Evolutionary conservation across 2,797 vertebrate species (phyloP), one percentile per base, ranked within the genome.

Genomic region (Ptychobarbus kaznakovi): DNA sequence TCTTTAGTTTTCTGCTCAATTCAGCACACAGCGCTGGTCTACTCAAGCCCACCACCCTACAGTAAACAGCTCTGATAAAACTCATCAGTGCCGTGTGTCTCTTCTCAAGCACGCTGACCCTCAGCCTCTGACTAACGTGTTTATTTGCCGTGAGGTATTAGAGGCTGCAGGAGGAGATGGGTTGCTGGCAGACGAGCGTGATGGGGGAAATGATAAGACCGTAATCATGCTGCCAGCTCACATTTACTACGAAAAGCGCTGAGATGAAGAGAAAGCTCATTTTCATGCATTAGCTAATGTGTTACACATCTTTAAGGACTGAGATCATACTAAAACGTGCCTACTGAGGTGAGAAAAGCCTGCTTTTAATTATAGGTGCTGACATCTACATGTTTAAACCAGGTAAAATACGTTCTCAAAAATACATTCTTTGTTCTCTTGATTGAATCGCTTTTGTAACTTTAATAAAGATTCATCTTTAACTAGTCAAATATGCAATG

Each of bases 71-170:
- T 49, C 49, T 76, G 35, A 79, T 80, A 49, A 85, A 85, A 69
- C 65, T 38, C 46, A 81, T 75, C 66, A 68, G 51, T 11, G n/a
- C 77, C 38, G 15, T 65, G 28, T 86, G 65, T 84, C 35, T 44
- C 49, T 16, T 28, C 74, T 82, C 72, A 68, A 28, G 13, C 65
- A 82, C 16, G 15, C 51, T 86, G 79, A 76, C 82, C 82, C 81
- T 51, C 65, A 63, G 63, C 25, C 51, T 53, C 69, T 51, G 63
- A 69, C 42, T 85, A 70, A 85, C 42, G 25, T 74, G 73, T 89
- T 85, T 83, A 83, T 83, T 58, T 88, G 85, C 84, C 40, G 65
- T 78, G 53, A 78, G 58, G 58, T 38, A 86, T 90, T 88, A 88
- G 49, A 63, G 56, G 28, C 25, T 28, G n/a, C 75, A n/a, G 72